These are phyloP conservation scores for Glossosoma conforme DNA, from an alignment of 1,140 invertebrate genomes.

Conservation along the genomic window DNA sequence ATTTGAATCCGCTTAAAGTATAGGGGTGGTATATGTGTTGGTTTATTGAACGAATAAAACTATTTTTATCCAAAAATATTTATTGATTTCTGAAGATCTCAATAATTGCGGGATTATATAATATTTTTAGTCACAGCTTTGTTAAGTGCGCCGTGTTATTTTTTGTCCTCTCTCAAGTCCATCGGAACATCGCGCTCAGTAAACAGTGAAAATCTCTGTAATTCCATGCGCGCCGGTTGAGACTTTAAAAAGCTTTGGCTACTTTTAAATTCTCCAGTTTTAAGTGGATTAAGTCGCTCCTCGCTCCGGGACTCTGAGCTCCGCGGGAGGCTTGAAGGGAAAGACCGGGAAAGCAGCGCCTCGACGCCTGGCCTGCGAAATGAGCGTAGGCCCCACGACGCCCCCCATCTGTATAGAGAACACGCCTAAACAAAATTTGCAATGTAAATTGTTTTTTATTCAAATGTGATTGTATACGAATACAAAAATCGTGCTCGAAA, in stretches of 20 bases:
- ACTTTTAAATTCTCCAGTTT: conserved; percentile 23
- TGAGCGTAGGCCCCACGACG: conserved; percentile 16
- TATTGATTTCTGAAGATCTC: too few relatives aligned
- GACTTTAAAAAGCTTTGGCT: conserved; percentile 17
- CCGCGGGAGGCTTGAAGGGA: background rate
- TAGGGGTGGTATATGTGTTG: too few relatives aligned
- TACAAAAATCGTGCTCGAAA: conserved; percentile 25
- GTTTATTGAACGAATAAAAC: too few relatives aligned
- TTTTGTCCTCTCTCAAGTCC: too few relatives aligned
- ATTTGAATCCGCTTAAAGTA: too few relatives aligned
- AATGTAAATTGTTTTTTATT: conserved; percentile 34
- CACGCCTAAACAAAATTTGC: conserved; percentile 30
- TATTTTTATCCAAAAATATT: too few relatives aligned
- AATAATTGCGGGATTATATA: too few relatives aligned
- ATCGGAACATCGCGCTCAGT: too few relatives aligned
- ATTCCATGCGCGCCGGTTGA: background rate
- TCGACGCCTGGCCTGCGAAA: conserved; percentile 15
- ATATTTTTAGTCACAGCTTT: too few relatives aligned
- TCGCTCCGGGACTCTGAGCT: background rate
- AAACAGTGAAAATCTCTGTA: too few relatives aligned
- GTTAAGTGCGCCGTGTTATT: too few relatives aligned
- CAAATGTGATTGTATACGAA: conserved; percentile 30
- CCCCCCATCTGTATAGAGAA: too few relatives aligned
- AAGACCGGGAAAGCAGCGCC: conserved; percentile 3
- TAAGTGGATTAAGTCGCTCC: conserved; percentile 29